Evolutionary conservation across 1,140 invertebrate genomes (phyloP), one percentile per base, ranked within the genome.

Genomic region (Neodiprion virginianus): DNA sequence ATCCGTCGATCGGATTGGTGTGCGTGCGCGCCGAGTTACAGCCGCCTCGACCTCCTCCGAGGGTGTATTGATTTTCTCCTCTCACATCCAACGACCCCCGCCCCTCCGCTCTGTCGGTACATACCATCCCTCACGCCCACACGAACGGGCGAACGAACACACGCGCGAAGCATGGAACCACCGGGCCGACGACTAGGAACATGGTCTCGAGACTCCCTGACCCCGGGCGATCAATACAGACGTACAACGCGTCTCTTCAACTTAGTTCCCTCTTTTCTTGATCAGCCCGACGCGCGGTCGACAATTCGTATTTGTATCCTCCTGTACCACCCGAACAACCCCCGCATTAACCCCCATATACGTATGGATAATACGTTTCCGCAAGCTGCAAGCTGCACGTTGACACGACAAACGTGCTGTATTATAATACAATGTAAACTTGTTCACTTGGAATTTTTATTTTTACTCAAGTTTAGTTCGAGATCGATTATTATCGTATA

Each of bases 61-160:
- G 78, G 80, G 79, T 75, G 80, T 81, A 81, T 81, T 81, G 80
- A 81, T 81, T 81, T 81, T 81, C 80, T 77, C 78, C 66, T 76
- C 72, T 67, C 61, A 14, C 61, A 14, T 65, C 12, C 61, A 10
- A 9, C 1, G 21, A 70, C 74, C 75, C 69, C 72, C 68, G 17
- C 66, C 48, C 11, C 12, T 50, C 48, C 3, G n/a, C 53, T 40
- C 28, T 40, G 28, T 40, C 28, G 28, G 28, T 40, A 40, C 28
- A 40, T 40, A 40, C 28, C 28, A 40, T 40, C 28, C 28, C 28
- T 40, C 28, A 40, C 28, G 28, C 28, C 28, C 28, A 40, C 28
- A 40, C 28, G 28, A 40, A 40, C 28, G 28, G 28, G 28, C 28
- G 28, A 40, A 40, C 28, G 28, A 40, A 40, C 28, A 40, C 28